Evolutionary conservation across 2,888 invertebrate species (phyloP).

Genomic region (Hecatera dysodea): DNA sequence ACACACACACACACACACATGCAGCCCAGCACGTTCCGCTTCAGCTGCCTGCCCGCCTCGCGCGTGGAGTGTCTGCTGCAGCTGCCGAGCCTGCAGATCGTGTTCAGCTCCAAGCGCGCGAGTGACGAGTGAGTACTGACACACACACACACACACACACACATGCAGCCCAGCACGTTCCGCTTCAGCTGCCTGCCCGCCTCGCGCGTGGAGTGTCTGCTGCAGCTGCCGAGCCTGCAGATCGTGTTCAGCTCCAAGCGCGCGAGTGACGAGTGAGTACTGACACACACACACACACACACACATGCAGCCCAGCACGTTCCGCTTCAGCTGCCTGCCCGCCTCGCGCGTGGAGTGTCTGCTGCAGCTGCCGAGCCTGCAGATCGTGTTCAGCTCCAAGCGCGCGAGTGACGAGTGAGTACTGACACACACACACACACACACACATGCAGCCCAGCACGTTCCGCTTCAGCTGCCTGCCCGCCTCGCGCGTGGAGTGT

Average conservation of each 20-base stretch:
- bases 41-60: too few species aligned
- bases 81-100: too few species aligned
- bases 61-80: too few species aligned
- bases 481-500: too few species aligned
- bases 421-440: neutral
- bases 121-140: too few species aligned
- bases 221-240: constrained; percentile 98
- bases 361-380: constrained; percentile 98
- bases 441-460: too few species aligned
- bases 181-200: constrained; percentile 98
- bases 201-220: constrained; percentile 98
- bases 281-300: too few species aligned
- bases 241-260: constrained; percentile 99
- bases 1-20: too few species aligned
- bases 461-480: too few species aligned
- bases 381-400: constrained; percentile 99
- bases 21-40: too few species aligned
- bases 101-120: too few species aligned
- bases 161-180: constrained; percentile 99
- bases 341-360: constrained; percentile 99
- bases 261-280: constrained; percentile 93
- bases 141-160: constrained; percentile 91
- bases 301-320: constrained; percentile 99
- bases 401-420: constrained; percentile 94
- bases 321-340: constrained; percentile 98